phyloP scores from a whole-genome alignment of 2,113 vertebrate species.

The Ovibos moschatus region DNA sequence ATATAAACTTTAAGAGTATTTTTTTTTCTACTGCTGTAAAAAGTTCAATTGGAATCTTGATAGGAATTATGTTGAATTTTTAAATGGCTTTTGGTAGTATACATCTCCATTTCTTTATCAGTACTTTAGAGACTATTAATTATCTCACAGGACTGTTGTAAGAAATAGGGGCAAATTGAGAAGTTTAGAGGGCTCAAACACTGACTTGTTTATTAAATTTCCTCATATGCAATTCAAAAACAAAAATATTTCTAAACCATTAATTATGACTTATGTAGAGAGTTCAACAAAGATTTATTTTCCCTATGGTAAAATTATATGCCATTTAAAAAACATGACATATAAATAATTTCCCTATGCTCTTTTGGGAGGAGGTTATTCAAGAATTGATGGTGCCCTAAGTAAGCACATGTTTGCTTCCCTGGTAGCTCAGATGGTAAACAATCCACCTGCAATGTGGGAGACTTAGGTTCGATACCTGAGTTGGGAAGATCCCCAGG shows the following conservation, averaged over 20 bases:
- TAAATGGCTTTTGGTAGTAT: not conserved
- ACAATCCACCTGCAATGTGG: not conserved
- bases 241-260: not conserved
- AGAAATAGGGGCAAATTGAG: not conserved
- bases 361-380: not conserved
- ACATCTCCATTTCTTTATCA: not conserved
- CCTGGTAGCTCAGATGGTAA: not conserved
- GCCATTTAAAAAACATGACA: not conserved
- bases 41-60: not conserved
- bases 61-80: not conserved
- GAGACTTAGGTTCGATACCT: not conserved
- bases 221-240: not conserved
- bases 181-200: not conserved
- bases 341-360: not conserved
- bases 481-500: not conserved
- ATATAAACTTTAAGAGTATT: not conserved
- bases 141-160: not conserved
- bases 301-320: not conserved
- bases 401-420: not conserved
- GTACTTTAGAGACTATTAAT: not conserved
- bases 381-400: not conserved
- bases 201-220: not conserved
- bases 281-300: not conserved
- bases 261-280: not conserved
- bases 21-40: not conserved